phyloP scores from a whole-genome alignment of 1,140 invertebrate genomes.

The Ceratosolen solmsi region DNA sequence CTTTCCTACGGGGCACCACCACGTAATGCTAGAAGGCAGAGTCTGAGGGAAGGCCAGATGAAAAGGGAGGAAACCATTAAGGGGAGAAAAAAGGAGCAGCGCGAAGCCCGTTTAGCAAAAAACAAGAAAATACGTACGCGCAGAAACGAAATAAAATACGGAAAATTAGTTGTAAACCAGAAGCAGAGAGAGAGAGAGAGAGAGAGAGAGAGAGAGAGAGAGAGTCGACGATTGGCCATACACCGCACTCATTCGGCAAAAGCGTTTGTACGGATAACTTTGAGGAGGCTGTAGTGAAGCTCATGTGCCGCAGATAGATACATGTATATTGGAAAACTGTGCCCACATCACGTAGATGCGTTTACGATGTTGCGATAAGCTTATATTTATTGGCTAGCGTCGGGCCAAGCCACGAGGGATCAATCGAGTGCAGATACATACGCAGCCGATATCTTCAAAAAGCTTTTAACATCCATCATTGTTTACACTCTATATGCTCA shows the following conservation, averaged over 20 bases:
- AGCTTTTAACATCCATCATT: background rate
- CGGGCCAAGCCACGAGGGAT: conserved; percentile 36
- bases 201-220: background rate
- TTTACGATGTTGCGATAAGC: conserved; percentile 43
- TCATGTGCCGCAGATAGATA: background rate
- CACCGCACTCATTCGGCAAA: background rate
- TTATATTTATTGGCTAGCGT: conserved; percentile 38
- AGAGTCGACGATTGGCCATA: background rate
- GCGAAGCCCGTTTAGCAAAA: background rate
- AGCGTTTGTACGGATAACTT: background rate
- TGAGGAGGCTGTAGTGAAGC: background rate
- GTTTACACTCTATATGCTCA: background rate
- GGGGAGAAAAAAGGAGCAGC: background rate
- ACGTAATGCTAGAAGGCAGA: background rate
- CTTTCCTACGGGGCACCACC: conserved; percentile 22
- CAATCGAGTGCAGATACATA: conserved; percentile 5
- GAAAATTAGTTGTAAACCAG: conserved; percentile 16
- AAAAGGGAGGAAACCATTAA: conserved; percentile 4
- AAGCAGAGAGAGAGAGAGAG: background rate
- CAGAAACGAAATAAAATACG: conserved; percentile 2
- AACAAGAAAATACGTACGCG: background rate
- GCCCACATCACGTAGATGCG: conserved; percentile 33
- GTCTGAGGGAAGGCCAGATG: background rate
- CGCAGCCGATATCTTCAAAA: background rate
- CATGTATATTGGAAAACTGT: background rate